Conservation (phyloP, 2,888 invertebrate genomes). For the Nematopogon swammerdamellus region DNA sequence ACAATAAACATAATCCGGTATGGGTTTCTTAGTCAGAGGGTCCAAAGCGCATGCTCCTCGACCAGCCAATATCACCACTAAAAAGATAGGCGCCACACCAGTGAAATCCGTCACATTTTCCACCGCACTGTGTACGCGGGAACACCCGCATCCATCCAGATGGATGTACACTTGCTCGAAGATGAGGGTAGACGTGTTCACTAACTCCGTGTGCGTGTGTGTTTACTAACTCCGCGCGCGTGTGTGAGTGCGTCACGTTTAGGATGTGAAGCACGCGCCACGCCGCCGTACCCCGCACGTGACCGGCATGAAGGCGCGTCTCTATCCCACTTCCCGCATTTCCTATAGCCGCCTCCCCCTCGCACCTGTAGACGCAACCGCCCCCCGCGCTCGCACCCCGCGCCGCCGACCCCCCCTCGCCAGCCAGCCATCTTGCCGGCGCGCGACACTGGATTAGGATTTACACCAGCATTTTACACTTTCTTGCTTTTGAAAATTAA, state of each 20-base stretch:
- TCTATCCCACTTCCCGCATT: conserved; percentile 38
- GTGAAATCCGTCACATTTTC: too few relatives aligned
- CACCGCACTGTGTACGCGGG: too few relatives aligned
- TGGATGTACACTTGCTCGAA: too few relatives aligned
- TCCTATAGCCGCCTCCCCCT: conserved; percentile 22
- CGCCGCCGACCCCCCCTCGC: conserved; percentile 18
- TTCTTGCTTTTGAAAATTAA: conserved; percentile 38
- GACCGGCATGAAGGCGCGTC: conserved; percentile 53
- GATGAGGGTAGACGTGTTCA: too few relatives aligned
- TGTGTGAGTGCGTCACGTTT: conserved; percentile 38
- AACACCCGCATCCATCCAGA: too few relatives aligned
- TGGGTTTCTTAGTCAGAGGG: too few relatives aligned
- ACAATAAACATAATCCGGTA: too few relatives aligned
- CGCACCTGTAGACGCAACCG: too few relatives aligned
- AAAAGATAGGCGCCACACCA: too few relatives aligned
- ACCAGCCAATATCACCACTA: too few relatives aligned
- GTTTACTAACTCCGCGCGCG: conserved; percentile 22
- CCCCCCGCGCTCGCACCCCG: too few relatives aligned
- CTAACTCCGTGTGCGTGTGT: neutral
- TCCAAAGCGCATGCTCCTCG: too few relatives aligned
- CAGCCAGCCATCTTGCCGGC: conserved; percentile 43
- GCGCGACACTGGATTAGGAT: conserved; percentile 31
- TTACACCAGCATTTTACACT: conserved; percentile 44
- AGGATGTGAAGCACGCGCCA: conserved; percentile 52
- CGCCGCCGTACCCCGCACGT: conserved; percentile 51